Evolutionary conservation across 2,888 invertebrate genomes (phyloP).

Genomic region (Gastracanthus pulcherrimus): DNA sequence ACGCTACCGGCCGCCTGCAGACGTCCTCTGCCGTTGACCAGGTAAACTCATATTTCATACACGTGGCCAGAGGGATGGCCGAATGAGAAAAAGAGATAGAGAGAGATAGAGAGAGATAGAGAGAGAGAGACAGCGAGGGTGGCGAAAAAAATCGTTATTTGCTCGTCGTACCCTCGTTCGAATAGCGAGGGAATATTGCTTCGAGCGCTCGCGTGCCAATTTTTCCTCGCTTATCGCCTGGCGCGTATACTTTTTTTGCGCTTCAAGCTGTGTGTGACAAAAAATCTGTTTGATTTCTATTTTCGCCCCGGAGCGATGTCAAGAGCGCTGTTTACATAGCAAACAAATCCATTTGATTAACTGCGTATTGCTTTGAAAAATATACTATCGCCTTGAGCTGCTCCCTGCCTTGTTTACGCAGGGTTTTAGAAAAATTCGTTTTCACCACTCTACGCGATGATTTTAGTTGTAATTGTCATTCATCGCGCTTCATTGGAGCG

Average conservation of each 20-base stretch:
- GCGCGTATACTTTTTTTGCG: neutral
- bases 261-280: neutral
- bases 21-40: slow-evolving; percentile 77
- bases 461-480: neutral
- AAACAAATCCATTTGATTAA: slow-evolving; percentile 19
- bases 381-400: neutral
- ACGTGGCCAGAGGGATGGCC: too few relatives aligned
- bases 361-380: slow-evolving; percentile 11
- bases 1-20: slow-evolving; percentile 78
- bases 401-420: neutral
- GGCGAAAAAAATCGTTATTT: slow-evolving; percentile 8
- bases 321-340: neutral
- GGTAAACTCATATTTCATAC: slow-evolving; percentile 72
- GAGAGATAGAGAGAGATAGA: too few relatives aligned
- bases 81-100: neutral
- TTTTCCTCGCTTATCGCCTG: slow-evolving; percentile 16
- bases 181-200: neutral
- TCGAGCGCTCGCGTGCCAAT: neutral
- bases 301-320: neutral
- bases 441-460: neutral
- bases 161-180: neutral
- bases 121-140: neutral
- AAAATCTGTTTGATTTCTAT: slow-evolving; percentile 20
- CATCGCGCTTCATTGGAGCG: too few relatives aligned
- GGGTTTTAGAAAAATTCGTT: neutral